Conservation (phyloP, 2,888 invertebrate species). For the Ophion costatus region DNA sequence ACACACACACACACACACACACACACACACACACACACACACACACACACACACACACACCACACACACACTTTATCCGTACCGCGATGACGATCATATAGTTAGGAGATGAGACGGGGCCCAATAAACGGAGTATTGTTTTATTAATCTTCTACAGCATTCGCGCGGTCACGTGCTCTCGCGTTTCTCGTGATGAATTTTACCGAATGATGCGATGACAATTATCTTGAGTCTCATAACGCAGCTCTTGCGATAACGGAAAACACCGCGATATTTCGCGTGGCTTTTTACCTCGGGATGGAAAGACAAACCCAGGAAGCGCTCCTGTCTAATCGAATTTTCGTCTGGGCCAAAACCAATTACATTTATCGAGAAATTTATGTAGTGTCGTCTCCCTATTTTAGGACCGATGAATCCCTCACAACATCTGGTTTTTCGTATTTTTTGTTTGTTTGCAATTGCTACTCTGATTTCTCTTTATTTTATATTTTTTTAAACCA, state of each 20-base stretch:
- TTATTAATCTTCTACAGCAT: constrained; percentile 75
- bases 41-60: too few species aligned
- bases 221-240: not conserved
- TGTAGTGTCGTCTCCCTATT: too few species aligned
- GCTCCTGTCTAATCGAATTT: not conserved
- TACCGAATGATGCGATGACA: not conserved
- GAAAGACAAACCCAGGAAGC: not conserved
- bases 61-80: too few species aligned
- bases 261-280: constrained; percentile 1
- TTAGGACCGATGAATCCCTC: too few species aligned
- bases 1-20: too few species aligned
- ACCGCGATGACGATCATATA: constrained; percentile 3
- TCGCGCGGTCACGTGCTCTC: constrained; percentile 49
- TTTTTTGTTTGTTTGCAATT: too few species aligned
- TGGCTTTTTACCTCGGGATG: not conserved
- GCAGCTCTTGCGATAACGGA: not conserved
- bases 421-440: too few species aligned
- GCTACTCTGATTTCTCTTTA: too few species aligned
- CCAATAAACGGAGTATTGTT: constrained; percentile 79
- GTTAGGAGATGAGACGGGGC: constrained; percentile 50
- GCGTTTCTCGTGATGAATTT: constrained; percentile 30
- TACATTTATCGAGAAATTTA: too few species aligned
- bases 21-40: not conserved
- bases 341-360: not conserved
- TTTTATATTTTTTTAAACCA: too few species aligned